Evolutionary conservation across 2,797 vertebrate genomes (phyloP).

Genomic region (Melanotaenia boesemani): DNA sequence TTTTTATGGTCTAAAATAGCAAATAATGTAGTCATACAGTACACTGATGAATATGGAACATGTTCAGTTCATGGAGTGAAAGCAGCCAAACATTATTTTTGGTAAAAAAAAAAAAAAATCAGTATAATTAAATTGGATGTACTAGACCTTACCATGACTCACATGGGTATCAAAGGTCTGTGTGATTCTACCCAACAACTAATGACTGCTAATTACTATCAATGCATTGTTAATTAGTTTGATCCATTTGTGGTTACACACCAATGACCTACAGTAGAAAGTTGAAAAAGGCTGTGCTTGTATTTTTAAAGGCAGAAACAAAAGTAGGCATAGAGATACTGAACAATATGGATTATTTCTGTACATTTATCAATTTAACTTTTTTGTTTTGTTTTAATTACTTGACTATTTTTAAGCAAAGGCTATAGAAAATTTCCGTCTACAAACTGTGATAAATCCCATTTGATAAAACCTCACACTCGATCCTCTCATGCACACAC

Average conservation of each 20-base stretch:
- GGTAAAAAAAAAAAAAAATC: conserved; percentile 18
- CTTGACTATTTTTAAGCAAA: no score
- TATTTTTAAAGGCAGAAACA: conserved; percentile 11
- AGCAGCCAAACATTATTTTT: conserved; percentile 4
- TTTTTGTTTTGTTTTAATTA: no score
- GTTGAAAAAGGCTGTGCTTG: conserved; percentile 30
- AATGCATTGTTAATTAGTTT: conserved; percentile 71
- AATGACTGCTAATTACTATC: conserved; percentile 68
- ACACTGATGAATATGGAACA: background rate
- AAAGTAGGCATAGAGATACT: background rate
- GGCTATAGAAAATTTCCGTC: no score
- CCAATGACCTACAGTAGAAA: conserved; percentile 36
- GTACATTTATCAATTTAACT: background rate
- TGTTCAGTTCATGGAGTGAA: background rate
- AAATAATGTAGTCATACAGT: background rate
- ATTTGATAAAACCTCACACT: conserved; percentile 20
- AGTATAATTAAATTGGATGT: conserved; percentile 39
- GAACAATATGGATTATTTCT: background rate
- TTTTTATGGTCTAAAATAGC: no score
- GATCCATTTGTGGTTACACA: conserved; percentile 56
- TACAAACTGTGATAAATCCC: background rate
- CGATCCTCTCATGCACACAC: conserved; percentile 1
- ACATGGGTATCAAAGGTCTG: conserved; percentile 53
- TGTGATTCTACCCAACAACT: conserved; percentile 60
- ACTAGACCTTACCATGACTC: conserved; percentile 47